phyloP scores from a whole-genome alignment of 2,888 invertebrate species.

The Apotomis turbidana region DNA sequence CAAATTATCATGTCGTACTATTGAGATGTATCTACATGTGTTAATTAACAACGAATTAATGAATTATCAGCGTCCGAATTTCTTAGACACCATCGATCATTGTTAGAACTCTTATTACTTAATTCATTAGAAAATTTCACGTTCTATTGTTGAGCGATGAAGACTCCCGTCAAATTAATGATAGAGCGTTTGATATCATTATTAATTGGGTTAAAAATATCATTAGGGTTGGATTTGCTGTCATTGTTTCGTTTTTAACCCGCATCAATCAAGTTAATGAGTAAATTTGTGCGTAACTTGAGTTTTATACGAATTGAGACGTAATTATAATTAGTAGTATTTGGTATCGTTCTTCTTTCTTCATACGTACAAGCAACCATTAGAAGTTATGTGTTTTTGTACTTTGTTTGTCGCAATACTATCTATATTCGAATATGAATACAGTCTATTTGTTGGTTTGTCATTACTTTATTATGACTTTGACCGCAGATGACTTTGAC shows the following conservation, averaged over 20 bases:
- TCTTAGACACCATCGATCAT: constrained; percentile 31
- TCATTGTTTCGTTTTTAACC: constrained; percentile 46
- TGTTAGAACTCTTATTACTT: constrained; percentile 24
- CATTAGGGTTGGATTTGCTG: constrained; percentile 54
- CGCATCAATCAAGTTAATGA: constrained; percentile 50
- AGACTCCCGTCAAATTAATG: constrained; percentile 71
- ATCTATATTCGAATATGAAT: too few species aligned
- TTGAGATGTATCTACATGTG: constrained; percentile 15
- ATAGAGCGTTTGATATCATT: constrained; percentile 66
- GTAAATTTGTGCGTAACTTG: constrained; percentile 32
- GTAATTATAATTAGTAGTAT: constrained; percentile 16
- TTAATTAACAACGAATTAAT: constrained; percentile 31
- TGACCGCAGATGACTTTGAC: too few species aligned
- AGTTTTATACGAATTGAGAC: constrained; percentile 26
- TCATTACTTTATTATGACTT: too few species aligned
- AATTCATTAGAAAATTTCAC: constrained; percentile 37
- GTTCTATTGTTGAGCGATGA: constrained; percentile 59
- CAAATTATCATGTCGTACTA: constrained; percentile 25
- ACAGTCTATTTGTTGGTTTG: too few species aligned
- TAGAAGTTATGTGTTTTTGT: too few species aligned
- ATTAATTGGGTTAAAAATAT: constrained; percentile 77
- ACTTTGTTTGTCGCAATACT: too few species aligned
- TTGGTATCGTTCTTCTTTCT: too few species aligned
- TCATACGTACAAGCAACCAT: too few species aligned
- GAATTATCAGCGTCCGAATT: constrained; percentile 16